Conservation (phyloP, 2,888 invertebrate species). For the Heliconius sara region DNA sequence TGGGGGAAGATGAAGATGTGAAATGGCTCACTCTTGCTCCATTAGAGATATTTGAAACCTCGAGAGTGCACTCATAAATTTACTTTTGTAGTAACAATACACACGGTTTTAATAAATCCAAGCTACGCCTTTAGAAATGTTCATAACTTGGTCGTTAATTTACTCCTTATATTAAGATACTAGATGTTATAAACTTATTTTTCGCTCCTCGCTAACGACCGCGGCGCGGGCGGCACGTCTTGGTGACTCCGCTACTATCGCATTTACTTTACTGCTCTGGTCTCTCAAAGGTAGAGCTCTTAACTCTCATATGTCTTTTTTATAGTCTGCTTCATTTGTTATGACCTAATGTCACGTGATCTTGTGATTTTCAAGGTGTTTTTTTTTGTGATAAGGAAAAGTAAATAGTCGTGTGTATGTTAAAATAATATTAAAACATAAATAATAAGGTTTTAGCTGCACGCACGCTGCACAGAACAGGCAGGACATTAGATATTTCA, state of each 20-base stretch:
- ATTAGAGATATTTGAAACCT: slow-evolving; percentile 83
- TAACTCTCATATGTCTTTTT: slow-evolving; percentile 81
- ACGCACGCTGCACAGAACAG: too few relatives aligned
- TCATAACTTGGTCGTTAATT: slow-evolving; percentile 19
- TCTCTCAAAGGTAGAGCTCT: slow-evolving; percentile 83
- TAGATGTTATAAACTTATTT: slow-evolving; percentile 35
- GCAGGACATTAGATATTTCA: too few relatives aligned
- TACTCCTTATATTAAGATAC: slow-evolving; percentile 8
- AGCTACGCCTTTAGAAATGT: slow-evolving; percentile 39
- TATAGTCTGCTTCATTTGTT: slow-evolving; percentile 79
- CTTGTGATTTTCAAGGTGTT: slow-evolving; percentile 55
- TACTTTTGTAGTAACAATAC: slow-evolving; percentile 78
- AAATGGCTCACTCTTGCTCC: slow-evolving; percentile 81
- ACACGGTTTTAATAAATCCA: slow-evolving; percentile 66
- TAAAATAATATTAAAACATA: not conserved
- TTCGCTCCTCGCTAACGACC: slow-evolving; percentile 49
- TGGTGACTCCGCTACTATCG: slow-evolving; percentile 65
- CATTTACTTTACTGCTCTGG: slow-evolving; percentile 83
- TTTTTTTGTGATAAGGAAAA: slow-evolving; percentile 20
- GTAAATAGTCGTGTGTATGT: not conserved
- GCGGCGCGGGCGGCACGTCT: slow-evolving; percentile 67
- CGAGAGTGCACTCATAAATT: slow-evolving; percentile 83
- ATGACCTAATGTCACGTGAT: slow-evolving; percentile 80
- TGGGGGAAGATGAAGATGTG: slow-evolving; percentile 82
- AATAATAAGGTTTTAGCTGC: not conserved